phyloP scores from a whole-genome alignment of 2,113 vertebrate species.

The Neolamprologus variostigma region DNA sequence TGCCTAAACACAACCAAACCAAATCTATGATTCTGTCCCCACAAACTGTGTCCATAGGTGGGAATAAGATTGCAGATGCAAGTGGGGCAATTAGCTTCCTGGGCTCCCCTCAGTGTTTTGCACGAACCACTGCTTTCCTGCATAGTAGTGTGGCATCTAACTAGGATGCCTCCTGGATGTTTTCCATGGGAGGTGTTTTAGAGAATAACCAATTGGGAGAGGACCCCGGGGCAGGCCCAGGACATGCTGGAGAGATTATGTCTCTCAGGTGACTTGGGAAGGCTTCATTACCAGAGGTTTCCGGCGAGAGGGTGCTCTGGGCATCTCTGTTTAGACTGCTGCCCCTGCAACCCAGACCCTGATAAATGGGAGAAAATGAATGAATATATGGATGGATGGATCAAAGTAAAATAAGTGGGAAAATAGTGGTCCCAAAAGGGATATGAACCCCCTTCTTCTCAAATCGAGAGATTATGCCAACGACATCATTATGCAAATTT shows the following conservation, averaged over 20 bases:
- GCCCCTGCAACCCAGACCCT: background rate
- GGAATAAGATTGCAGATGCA: background rate
- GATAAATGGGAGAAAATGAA: background rate
- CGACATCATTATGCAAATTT: background rate
- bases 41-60: background rate
- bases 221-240: background rate
- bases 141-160: background rate
- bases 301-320: background rate
- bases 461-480: background rate
- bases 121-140: background rate
- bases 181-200: background rate
- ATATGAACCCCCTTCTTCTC: background rate
- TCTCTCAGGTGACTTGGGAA: background rate
- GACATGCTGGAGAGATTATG: background rate
- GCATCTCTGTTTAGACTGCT: background rate
- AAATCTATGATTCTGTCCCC: background rate
- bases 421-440: background rate
- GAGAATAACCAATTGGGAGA: background rate
- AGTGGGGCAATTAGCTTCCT: background rate
- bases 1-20: background rate
- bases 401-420: background rate
- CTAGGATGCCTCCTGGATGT: background rate
- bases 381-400: background rate
- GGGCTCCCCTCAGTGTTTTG: background rate
- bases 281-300: background rate